Percentiles rank a stretch among this genome's conserved stretches.
phyloP scores from a whole-genome alignment of 2,888 invertebrate species.

The Trissolcus japonicus region DNA sequence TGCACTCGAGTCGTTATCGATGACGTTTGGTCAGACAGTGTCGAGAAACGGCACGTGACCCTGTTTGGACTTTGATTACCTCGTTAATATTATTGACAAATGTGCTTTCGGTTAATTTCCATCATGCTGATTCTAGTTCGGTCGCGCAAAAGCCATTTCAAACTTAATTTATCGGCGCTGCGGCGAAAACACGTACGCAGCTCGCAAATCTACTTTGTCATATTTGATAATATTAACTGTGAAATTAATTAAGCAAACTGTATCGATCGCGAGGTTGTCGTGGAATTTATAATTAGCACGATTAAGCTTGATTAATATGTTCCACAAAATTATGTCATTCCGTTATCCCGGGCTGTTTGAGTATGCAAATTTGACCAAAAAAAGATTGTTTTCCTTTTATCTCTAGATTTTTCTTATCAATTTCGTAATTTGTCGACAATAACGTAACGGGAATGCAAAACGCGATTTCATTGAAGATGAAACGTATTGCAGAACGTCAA shows the following conservation, averaged over 20 bases:
- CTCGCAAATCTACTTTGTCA: slow-evolving; percentile 15
- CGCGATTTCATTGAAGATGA: no score
- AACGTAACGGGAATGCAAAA: no score
- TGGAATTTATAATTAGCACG: no score
- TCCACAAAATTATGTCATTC: no score
- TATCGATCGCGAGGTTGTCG: slow-evolving; percentile 4
- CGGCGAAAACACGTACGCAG: not conserved
- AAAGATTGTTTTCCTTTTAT: no score
- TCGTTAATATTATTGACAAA: slow-evolving; percentile 56
- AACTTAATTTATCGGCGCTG: slow-evolving; percentile 22
- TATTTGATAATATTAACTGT: slow-evolving; percentile 7
- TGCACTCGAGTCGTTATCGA: slow-evolving; percentile 58
- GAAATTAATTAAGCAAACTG: slow-evolving; percentile 1
- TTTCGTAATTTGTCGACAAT: no score
- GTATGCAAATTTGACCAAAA: no score
- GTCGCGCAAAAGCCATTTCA: slow-evolving; percentile 26
- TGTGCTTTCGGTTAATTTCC: slow-evolving; percentile 59
- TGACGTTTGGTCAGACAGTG: slow-evolving; percentile 54
- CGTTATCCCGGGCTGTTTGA: no score
- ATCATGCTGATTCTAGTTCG: slow-evolving; percentile 35
- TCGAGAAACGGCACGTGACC: slow-evolving; percentile 59
- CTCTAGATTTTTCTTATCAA: no score
- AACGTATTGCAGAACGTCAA: no score
- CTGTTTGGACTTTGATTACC: slow-evolving; percentile 59
- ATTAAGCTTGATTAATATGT: no score